Evolutionary conservation across 2,888 invertebrate species (phyloP), one percentile per base, ranked within the genome.

Genomic region (Acrobasis repandana): DNA sequence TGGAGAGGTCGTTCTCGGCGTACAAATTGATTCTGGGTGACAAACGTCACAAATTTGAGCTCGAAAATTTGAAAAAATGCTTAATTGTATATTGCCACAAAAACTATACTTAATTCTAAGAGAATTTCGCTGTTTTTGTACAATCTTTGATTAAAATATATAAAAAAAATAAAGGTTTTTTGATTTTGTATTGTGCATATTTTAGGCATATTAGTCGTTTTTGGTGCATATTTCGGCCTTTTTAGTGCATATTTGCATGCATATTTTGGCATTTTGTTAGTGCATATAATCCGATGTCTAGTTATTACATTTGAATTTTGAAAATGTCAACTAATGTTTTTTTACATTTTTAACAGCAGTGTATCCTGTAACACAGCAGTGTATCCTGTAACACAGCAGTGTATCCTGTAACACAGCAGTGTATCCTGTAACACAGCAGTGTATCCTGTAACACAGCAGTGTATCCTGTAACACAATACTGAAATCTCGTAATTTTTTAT

Each of bases 151-250:
- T 20, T 58, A 34, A 49, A 58, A 49, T 56, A 46, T 48, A 49
- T 58, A 18, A 47, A 60, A 60, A 60, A 52, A 46, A 47, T 34
- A 52, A 52, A 52, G 34, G 18, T 52, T 60, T 52, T 54, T 60
- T 60, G 54, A 52, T 60, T 52, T 28, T 47, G 47, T 52, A 34
- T 56, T 54, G 48, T 56, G 57, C 54, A 62, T 58, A 58, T 51
- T 54, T 57, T 63, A 18, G 34, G 50, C 34, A 43, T 60, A 47
- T 63, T 36, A 11, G 9, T 48, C 16, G 38, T 38, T 60, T 54
- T 56, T 51, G 43, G 56, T 33, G 63, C 61, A 59, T 59, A 59
- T 51, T 50, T 59, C 36, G 16, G 38, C 49, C 15, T 38, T 38
- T 38, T 38, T 38, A 6, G 38, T 38, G 38, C 38, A 49, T 49